Evolutionary conservation across 2,797 vertebrate species (phyloP), one percentile per base, ranked within the genome.

Genomic region (Bradypus variegatus): DNA sequence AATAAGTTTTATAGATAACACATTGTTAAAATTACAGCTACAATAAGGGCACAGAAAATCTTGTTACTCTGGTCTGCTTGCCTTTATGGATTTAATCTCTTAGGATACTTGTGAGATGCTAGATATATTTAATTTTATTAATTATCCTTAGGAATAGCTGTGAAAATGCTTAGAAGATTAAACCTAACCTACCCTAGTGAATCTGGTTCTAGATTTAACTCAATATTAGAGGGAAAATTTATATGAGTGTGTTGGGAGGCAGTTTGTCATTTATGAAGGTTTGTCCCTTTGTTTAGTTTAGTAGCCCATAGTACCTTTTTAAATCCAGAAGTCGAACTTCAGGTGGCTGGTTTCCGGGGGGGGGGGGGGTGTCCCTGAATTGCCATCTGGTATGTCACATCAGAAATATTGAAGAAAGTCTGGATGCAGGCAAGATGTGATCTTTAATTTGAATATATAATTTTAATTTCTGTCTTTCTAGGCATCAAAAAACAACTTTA

Each of bases 1-100:
- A 93, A 64, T 93, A 85, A 90, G 31, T 90, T 91, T 94, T 29
- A 67, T 70, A 92, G 79, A 45, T 89, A 92, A 94, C 13, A 70
- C 29, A 77, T 62, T 64, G 27, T 83, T 88, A 67, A 92, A 86
- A 33, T 91, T 92, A 76, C 0, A 88, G 33, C 48, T 91, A 23
- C 15, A 76, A n/a, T 72, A 83, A 76, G 25, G 25, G 16, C 76
- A 4, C 76, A 88, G 36, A 80, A 93, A 81, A 55, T 79, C 64
- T 73, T 87, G 62, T 92, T 94, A 91, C 27, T 93, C 93, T 86
- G 15, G 75, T 92, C 58, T 94, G 53, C 65, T 93, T 85, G 3
- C 67, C 67, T 91, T 95, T 33, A 64, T 79, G 79, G 55, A 85
- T 88, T 92, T 91, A 86, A 75, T 90, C 72, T 92, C 15, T 92